Conservation (phyloP, 2,888 invertebrate genomes). For the Perdita meconis region DNA sequence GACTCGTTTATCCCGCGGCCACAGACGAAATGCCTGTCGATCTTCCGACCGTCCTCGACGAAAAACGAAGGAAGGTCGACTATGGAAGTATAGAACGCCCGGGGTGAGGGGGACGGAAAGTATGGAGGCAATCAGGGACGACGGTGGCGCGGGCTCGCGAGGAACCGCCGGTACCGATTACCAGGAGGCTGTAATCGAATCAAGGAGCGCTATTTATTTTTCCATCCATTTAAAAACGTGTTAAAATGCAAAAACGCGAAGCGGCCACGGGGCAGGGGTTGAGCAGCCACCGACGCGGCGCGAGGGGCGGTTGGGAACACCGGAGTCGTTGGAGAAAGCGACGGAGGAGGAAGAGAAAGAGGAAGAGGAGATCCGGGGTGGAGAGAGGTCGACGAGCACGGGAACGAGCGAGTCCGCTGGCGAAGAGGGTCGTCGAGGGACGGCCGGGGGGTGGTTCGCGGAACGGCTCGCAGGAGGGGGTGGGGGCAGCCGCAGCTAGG, state of each 20-base stretch:
- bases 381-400: constrained; percentile 54
- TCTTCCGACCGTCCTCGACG: too few relatives aligned
- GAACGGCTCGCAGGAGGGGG: constrained; percentile 54
- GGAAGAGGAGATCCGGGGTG: constrained; percentile 47
- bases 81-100: neutral
- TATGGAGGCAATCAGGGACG: constrained; percentile 51
- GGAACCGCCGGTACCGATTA: constrained; percentile 67
- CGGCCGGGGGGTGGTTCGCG: constrained; percentile 32
- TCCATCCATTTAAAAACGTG: constrained; percentile 73
- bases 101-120: constrained; percentile 1
- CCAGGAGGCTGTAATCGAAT: constrained; percentile 71
- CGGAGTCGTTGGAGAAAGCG: constrained; percentile 58
- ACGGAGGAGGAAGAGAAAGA: constrained; percentile 38
- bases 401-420: constrained; percentile 63
- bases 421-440: constrained; percentile 54
- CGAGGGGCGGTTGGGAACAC: constrained; percentile 60
- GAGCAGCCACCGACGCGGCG: constrained; percentile 60
- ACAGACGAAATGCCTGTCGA: too few relatives aligned
- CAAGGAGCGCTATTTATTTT: constrained; percentile 75
- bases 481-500: constrained; percentile 53
- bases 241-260: constrained; percentile 74
- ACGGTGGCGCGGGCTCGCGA: constrained; percentile 17
- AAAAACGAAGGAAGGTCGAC: too few relatives aligned
- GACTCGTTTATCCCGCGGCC: neutral
- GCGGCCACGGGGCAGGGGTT: constrained; percentile 58